These are phyloP conservation scores for rat (Rattus norvegicus) DNA, from an alignment of 2,113 vertebrate species.

Conservation along the genomic window DNA sequence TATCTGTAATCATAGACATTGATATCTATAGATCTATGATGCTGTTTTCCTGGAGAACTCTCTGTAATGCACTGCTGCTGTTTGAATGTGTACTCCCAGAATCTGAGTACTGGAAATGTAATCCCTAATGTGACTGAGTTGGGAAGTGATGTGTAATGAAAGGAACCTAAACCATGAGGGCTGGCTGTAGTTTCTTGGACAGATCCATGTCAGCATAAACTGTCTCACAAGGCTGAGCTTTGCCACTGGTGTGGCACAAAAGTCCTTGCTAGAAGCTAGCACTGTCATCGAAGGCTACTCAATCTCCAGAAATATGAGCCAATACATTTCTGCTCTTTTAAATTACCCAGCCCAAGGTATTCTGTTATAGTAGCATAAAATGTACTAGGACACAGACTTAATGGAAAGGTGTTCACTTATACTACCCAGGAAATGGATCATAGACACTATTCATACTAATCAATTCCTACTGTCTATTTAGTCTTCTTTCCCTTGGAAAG, in stretches of 20 bases:
- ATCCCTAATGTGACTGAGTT: background rate
- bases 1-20: background rate
- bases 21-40: background rate
- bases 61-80: background rate
- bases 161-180: background rate
- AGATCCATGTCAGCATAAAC: background rate
- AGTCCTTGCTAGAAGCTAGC: background rate
- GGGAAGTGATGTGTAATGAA: no score
- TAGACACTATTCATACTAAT: background rate
- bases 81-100: background rate
- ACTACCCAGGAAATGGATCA: background rate
- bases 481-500: background rate
- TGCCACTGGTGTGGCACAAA: background rate
- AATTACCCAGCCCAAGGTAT: background rate
- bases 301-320: background rate
- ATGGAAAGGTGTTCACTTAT: background rate
- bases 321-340: background rate
- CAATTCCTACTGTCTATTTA: background rate
- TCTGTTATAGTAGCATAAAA: background rate
- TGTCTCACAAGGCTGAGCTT: no score
- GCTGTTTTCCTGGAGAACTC: background rate
- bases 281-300: no score
- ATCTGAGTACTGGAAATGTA: background rate
- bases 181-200: no score
- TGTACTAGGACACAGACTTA: background rate